Evolutionary conservation across 92 coral and sea anemone species (phyloP).

Genomic region (Isaurus tuberculatus): DNA sequence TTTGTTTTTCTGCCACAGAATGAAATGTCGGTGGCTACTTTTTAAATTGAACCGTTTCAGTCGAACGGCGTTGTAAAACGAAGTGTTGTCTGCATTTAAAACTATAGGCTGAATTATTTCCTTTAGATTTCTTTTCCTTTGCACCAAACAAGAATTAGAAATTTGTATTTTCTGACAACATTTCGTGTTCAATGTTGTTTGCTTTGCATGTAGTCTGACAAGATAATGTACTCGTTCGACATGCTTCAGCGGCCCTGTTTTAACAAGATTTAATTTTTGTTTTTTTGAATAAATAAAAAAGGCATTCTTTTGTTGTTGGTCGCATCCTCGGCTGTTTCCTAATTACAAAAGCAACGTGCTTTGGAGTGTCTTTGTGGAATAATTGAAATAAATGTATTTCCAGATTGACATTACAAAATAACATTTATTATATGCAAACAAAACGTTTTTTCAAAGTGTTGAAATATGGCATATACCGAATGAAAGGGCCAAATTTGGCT

Average conservation of each 20-base stretch:
- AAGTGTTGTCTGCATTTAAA: background rate
- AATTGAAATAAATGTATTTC: background rate
- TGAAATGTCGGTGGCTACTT: background rate
- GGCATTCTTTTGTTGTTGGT: background rate
- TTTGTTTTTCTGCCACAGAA: background rate
- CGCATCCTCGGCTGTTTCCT: background rate
- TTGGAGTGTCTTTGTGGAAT: background rate
- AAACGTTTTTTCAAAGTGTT: too few species aligned
- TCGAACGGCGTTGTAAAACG: background rate
- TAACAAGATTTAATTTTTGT: background rate
- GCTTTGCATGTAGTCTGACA: background rate
- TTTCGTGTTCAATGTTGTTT: background rate
- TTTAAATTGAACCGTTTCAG: slow-evolving; percentile 4
- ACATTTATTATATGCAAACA: too few species aligned
- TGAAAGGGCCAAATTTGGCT: too few species aligned
- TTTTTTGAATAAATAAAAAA: background rate
- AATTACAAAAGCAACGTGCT: background rate
- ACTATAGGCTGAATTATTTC: background rate
- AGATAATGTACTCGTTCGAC: background rate
- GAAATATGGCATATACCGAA: too few species aligned
- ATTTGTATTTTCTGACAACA: background rate
- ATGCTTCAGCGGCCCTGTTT: slow-evolving; percentile 24
- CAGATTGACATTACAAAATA: too few species aligned
- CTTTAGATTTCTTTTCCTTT: background rate
- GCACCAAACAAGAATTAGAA: background rate